Evolutionary conservation across 2,797 vertebrate genomes (phyloP), one percentile per base, ranked within the genome.

Genomic region (Adrianichthys oophorus): DNA sequence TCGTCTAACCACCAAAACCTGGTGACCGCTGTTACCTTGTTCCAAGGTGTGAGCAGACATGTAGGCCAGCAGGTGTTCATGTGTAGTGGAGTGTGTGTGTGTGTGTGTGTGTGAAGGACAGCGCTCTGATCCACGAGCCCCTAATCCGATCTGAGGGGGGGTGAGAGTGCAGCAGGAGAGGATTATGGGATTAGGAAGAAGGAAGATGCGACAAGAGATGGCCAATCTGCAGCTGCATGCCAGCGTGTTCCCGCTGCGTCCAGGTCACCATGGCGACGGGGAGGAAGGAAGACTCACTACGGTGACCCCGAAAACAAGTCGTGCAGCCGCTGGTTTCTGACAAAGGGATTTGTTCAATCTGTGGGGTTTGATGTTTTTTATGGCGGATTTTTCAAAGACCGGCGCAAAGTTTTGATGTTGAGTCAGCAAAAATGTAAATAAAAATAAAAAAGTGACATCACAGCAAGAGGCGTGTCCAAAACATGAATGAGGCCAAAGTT

Each of bases 141-240:
- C 59, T 84, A 79, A 85, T 88, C 84, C 67, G 37, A 70, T 62
- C 1, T 50, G 51, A 41, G 60, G 52, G 43, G 60, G 58, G 57
- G 75, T 76, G 78, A 80, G 83, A 82, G 76, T 85, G 62, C 63
- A 69, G 62, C 62, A 68, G 62, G 6, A 71, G 69, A 74, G 80
- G 85, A 85, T 87, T 86, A 83, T 41, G 68, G 80, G 80, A 79
- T 85, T 83, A 78, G 12, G 43, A 43, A 50, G 50, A 49, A 56
- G 53, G n/a, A 62, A 76, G 75, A 85, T 80, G 68, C 15, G 51
- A 79, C 80, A 83, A 82, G 78, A 86, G 86, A 82, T 72, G 80
- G 79, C 72, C 82, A 85, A 79, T 85, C 62, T 73, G 78, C 64
- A 56, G 64, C 63, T 41, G 62, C 54, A 52, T 42, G 41, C 17